phyloP scores from a whole-genome alignment of 1,140 invertebrate genomes.

The Mizuhopecten yessoensis region DNA sequence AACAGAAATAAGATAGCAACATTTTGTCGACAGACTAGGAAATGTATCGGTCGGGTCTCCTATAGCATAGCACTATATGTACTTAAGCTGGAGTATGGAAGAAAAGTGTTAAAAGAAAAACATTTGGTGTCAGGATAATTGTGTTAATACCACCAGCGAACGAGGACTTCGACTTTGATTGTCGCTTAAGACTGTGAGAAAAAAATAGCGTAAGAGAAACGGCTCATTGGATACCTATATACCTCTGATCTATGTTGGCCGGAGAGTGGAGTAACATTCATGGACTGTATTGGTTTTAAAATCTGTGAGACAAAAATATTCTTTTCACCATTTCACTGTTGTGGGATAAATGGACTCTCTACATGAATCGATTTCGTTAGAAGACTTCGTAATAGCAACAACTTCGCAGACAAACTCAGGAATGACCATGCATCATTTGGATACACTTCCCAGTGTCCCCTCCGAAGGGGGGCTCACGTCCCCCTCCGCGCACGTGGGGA shows the following conservation, averaged over 20 bases:
- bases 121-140: not conserved
- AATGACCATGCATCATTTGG: conserved; percentile 65
- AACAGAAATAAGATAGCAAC: not conserved
- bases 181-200: not conserved
- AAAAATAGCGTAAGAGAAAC: not conserved
- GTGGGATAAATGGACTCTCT: conserved; percentile 60
- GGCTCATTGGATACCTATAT: not conserved
- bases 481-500: conserved; percentile 47
- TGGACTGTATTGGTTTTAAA: not conserved
- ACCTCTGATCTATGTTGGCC: not conserved
- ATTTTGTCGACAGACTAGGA: not conserved
- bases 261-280: not conserved
- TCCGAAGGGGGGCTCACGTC: conserved; percentile 45
- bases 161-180: not conserved
- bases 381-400: conserved; percentile 62
- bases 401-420: conserved; percentile 54
- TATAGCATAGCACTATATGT: not conserved
- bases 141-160: not conserved
- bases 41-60: not conserved
- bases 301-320: conserved; percentile 28
- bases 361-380: conserved; percentile 61
- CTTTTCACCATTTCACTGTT: not conserved
- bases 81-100: not conserved
- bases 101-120: not conserved
- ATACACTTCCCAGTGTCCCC: conserved; percentile 46